These are phyloP conservation scores for Tridacna gigas DNA, from an alignment of 2,888 invertebrate genomes.

Conservation along the genomic window DNA sequence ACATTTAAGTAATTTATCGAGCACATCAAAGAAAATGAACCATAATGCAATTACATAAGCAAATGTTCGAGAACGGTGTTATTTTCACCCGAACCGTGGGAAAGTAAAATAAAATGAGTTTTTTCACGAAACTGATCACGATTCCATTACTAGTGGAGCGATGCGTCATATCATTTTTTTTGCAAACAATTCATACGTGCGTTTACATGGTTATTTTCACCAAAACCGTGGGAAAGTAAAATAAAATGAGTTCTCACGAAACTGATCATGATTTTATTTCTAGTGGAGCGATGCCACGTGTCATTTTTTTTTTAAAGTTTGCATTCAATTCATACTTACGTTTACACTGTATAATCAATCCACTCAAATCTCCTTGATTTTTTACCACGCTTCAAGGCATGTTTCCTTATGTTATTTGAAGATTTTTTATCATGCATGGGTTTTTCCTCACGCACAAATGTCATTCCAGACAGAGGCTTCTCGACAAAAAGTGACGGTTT, in stretches of 20 bases:
- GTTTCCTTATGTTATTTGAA: not conserved
- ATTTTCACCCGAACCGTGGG: not conserved
- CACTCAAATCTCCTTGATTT: conserved; percentile 16
- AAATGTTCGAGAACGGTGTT: no score
- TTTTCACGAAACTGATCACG: not conserved
- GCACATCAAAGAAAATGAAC: conserved; percentile 2
- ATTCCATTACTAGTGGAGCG: no score
- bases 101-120: not conserved
- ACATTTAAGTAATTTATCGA: conserved; percentile 2
- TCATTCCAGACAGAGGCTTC: conserved; percentile 45
- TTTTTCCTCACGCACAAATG: conserved; percentile 7
- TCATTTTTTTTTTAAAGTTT: no score
- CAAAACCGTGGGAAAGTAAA: conserved; percentile 6
- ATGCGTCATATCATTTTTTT: no score
- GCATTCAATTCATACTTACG: not conserved
- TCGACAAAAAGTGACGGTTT: conserved; percentile 42
- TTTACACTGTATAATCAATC: conserved; percentile 18
- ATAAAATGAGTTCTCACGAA: not conserved
- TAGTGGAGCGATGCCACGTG: no score
- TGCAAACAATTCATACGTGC: no score
- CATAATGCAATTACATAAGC: no score
- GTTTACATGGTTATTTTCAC: no score
- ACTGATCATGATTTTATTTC: no score
- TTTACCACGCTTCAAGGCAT: conserved; percentile 6
- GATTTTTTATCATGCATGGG: not conserved